A percentile compares a stretch with the other conserved stretches of the same genome.
Evolutionary conservation across 2,113 vertebrate genomes (phyloP).

Genomic region (Zosterops japonicus): DNA sequence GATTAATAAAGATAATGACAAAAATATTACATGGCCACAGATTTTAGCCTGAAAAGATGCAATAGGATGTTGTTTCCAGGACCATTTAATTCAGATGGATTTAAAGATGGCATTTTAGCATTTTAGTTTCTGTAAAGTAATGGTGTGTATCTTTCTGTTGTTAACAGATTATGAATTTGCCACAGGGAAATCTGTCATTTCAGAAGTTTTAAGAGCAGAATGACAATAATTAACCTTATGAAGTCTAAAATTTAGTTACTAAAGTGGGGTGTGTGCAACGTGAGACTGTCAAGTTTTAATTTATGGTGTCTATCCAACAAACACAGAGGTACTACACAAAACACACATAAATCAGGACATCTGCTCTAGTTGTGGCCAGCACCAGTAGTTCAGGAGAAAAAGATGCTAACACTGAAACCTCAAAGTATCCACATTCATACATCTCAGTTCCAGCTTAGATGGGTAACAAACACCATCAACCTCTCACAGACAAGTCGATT

Average conservation of each 20-base stretch:
- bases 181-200: background rate
- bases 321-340: background rate
- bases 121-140: background rate
- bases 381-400: background rate
- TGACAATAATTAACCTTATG: background rate
- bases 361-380: background rate
- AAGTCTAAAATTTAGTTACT: background rate
- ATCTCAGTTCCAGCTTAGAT: background rate
- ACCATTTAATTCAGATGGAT: background rate
- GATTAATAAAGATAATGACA: background rate
- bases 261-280: background rate
- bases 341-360: background rate
- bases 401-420: background rate
- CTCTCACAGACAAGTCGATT: background rate
- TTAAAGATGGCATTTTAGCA: background rate
- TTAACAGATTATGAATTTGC: background rate
- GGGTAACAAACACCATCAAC: background rate
- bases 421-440: background rate
- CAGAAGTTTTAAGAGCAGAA: background rate
- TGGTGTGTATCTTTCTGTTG: background rate
- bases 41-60: background rate
- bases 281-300: background rate
- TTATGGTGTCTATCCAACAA: background rate
- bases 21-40: background rate
- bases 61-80: background rate